Conservation (phyloP, 2,113 vertebrate species). For the Ophthalmotilapia sp. region DNA sequence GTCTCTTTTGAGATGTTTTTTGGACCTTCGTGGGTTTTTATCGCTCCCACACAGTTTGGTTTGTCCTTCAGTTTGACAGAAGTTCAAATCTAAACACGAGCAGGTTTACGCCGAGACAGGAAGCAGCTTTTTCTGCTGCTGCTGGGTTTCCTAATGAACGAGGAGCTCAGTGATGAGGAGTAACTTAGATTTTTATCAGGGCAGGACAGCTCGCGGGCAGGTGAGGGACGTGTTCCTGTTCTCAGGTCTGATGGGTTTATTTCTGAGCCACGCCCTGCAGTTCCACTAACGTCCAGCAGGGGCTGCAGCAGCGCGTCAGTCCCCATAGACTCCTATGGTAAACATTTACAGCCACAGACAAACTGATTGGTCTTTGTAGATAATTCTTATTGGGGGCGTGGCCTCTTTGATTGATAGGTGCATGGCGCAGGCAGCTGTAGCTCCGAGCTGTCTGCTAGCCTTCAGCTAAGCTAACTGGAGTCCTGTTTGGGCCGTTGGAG, state of each 20-base stretch:
- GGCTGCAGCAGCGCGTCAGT: not conserved
- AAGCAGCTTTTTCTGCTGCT: not conserved
- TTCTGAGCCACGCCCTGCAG: not conserved
- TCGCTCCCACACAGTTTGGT: not conserved
- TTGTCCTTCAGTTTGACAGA: not conserved
- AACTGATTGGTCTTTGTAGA: not conserved
- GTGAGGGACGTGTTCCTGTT: not conserved
- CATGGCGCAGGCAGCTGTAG: not conserved
- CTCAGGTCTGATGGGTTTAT: not conserved
- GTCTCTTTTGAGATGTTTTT: fast-evolving
- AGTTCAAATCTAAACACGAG: not conserved
- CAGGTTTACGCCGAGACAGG: not conserved
- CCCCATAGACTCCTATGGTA: not conserved
- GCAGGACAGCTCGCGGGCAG: not conserved
- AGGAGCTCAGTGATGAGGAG: not conserved
- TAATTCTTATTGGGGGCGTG: not conserved
- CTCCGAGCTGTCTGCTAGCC: not conserved
- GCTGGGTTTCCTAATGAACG: not conserved
- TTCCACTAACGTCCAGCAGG: not conserved
- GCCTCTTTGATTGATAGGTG: not conserved
- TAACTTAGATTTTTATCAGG: not conserved
- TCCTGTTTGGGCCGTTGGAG: not conserved
- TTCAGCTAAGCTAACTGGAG: not conserved
- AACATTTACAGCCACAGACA: not conserved
- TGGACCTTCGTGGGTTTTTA: fast-evolving